These are phyloP conservation scores for Augochlorella aurata DNA, from an alignment of 2,888 invertebrate species.

Conservation along the genomic window DNA sequence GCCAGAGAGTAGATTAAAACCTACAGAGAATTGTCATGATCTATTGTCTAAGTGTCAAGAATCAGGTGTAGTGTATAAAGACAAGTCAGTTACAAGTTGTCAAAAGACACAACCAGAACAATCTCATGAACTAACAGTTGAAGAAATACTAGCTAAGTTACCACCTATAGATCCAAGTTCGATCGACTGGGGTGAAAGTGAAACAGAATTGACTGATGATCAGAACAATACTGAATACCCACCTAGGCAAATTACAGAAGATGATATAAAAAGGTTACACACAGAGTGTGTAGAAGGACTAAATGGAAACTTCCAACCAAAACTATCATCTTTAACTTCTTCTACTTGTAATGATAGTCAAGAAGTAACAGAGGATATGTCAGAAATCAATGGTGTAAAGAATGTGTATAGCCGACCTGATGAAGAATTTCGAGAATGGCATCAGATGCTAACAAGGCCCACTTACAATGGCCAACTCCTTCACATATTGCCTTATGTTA, in stretches of 20 bases:
- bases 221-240: slow-evolving; percentile 58
- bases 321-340: slow-evolving; percentile 67
- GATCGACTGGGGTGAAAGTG: slow-evolving; percentile 82
- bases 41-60: slow-evolving; percentile 64
- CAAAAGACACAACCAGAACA: slow-evolving; percentile 60
- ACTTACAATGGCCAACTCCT: slow-evolving; percentile 91
- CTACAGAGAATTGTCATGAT: slow-evolving; percentile 58
- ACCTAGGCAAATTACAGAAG: slow-evolving; percentile 67
- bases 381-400: slow-evolving; percentile 61
- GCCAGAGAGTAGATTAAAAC: slow-evolving; percentile 57
- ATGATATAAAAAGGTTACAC: slow-evolving; percentile 78
- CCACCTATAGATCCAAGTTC: slow-evolving; percentile 86
- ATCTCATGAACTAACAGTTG: slow-evolving; percentile 82
- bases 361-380: slow-evolving; percentile 53
- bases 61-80: slow-evolving; percentile 60
- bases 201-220: slow-evolving; percentile 64
- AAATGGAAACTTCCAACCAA: slow-evolving; percentile 79
- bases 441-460: slow-evolving; percentile 90
- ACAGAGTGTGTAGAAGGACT: slow-evolving; percentile 76
- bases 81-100: slow-evolving; percentile 62
- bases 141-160: slow-evolving; percentile 86
- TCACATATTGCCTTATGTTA: slow-evolving; percentile 97
- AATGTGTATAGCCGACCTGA: slow-evolving; percentile 75
- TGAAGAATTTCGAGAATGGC: slow-evolving; percentile 93
- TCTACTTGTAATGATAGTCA: slow-evolving; percentile 50